Evolutionary conservation across 1,140 invertebrate genomes (phyloP), one percentile per base, ranked within the genome.

Genomic region (Hylaeus anthracinus): DNA sequence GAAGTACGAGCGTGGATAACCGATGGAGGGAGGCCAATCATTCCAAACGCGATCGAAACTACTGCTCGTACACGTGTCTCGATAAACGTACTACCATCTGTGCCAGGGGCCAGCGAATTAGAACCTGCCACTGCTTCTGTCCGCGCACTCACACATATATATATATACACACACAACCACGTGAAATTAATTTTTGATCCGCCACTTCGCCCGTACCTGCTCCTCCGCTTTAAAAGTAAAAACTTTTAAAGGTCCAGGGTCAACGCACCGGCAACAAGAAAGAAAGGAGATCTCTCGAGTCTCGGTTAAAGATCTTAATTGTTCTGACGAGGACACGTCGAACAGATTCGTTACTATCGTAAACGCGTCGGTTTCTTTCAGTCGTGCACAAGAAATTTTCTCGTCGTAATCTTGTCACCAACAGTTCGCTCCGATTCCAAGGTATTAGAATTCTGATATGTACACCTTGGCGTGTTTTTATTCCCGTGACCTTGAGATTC

Each of bases 11-110:
- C 14, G 15, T 12, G 37, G 43, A 9, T 26, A 41, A 55, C 39
- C 3, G n/a, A 58, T 3, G 58, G 26, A 3, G 4, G 15, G 9
- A 53, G 51, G 60, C 69, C 58, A 26, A 51, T 67, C 58, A n/a
- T 64, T 60, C 37, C 39, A 41, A 55, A n/a, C 10, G 51, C 26
- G 15, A 79, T 65, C 77, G 14, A 74, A 43, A 67, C 63, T 45
- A 43, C 51, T 10, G 53, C 45, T 12, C 2, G 5, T 41, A 56
- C 56, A 66, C 58, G 66, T 66, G 63, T 70, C 72, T 15, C 67
- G 60, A 65, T 48, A 45, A 61, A 60, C 70, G 15, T 58, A 15
- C 66, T n/a, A 39, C 26, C 43, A 14, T 61, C n/a, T 55, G 6
- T 8, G 10, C 12, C 58, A 48, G 37, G 43, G 51, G 39, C 15